A percentile compares a stretch with the other conserved stretches of the same genome.
Evolutionary conservation across 2,888 invertebrate genomes (phyloP).

Genomic region (Parascotia fuliginaria): DNA sequence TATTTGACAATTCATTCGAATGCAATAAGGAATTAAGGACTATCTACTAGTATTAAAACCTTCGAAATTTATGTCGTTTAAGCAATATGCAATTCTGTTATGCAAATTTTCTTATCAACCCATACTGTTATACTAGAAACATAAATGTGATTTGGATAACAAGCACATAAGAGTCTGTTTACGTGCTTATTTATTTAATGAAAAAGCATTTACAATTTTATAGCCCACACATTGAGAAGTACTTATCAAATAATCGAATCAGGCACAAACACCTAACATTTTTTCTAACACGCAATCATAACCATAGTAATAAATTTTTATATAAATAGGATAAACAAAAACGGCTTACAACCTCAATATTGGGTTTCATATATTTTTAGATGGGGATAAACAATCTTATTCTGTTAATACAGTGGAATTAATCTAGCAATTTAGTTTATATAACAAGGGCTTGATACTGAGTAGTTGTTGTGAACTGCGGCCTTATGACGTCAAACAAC

Average conservation of each 20-base stretch:
- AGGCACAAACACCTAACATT: slow-evolving; percentile 19
- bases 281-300: slow-evolving; percentile 38
- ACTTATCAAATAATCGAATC: slow-evolving; percentile 46
- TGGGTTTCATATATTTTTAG: background rate
- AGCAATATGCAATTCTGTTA: too few relatives aligned
- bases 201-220: slow-evolving; percentile 21
- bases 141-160: too few relatives aligned
- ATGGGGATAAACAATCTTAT: background rate
- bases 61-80: too few relatives aligned
- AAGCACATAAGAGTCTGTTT: background rate
- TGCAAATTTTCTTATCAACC: too few relatives aligned
- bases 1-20: too few relatives aligned
- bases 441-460: too few relatives aligned
- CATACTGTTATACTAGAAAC: too few relatives aligned
- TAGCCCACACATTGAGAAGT: slow-evolving; percentile 26
- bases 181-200: slow-evolving; percentile 2
- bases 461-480: too few relatives aligned
- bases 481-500: too few relatives aligned
- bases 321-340: slow-evolving; percentile 15
- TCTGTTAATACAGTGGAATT: background rate
- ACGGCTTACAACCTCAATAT: background rate
- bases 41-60: too few relatives aligned
- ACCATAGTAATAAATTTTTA: slow-evolving; percentile 26
- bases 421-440: too few relatives aligned
- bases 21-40: too few relatives aligned